Evolutionary conservation across 1,140 invertebrate species (phyloP).

Genomic region (Drosophila triauraria): DNA sequence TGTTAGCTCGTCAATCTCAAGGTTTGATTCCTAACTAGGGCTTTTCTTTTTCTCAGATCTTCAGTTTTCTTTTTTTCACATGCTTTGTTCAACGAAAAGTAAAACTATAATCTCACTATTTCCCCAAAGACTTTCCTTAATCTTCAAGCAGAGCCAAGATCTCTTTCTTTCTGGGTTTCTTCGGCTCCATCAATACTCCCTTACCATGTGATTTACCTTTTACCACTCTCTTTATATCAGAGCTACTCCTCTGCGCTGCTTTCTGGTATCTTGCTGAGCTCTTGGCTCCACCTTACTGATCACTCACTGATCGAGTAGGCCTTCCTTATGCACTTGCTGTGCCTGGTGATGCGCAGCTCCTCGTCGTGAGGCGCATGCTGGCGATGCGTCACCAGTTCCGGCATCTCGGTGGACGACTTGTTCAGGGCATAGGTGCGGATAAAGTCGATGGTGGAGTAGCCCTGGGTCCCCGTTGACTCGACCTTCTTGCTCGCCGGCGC

Average conservation of each 20-base stretch:
- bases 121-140: background rate
- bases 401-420: slow-evolving; percentile 86
- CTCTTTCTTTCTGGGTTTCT: background rate
- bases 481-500: background rate
- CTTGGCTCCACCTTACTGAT: slow-evolving; percentile 21
- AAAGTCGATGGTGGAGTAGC: slow-evolving; percentile 97
- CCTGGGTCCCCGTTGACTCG: slow-evolving; percentile 72
- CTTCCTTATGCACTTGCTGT: slow-evolving; percentile 85
- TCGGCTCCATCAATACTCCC: background rate
- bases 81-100: background rate
- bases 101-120: background rate
- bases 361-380: slow-evolving; percentile 85
- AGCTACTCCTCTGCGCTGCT: background rate
- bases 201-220: background rate
- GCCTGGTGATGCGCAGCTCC: slow-evolving; percentile 87
- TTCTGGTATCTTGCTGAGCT: slow-evolving; percentile 61
- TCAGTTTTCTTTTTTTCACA: background rate
- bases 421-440: slow-evolving; percentile 95
- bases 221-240: background rate
- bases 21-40: background rate
- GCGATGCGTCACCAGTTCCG: slow-evolving; percentile 84
- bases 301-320: slow-evolving; percentile 88
- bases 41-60: background rate
- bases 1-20: background rate
- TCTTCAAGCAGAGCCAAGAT: background rate